Percentiles rank a stretch among this genome's conserved stretches.
phyloP scores from a whole-genome alignment of 2,113 vertebrate genomes.

The Cyanoderma ruficeps region DNA sequence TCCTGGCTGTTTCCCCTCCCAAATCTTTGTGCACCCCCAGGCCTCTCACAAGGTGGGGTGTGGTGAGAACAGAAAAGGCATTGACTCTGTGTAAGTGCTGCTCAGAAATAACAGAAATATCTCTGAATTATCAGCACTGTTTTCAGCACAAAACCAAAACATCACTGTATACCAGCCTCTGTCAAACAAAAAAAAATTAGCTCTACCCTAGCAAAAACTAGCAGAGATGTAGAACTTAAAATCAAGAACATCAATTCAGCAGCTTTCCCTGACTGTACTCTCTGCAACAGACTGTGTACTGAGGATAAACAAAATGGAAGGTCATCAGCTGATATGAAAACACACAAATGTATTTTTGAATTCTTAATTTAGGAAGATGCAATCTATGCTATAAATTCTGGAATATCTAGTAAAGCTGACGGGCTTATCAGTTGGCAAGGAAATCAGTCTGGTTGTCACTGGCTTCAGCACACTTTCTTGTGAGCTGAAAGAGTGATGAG shows the following conservation, averaged over 20 bases:
- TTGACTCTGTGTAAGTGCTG: background rate
- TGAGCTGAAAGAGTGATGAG: background rate
- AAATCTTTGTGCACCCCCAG: accelerated
- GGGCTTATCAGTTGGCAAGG: background rate
- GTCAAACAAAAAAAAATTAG: background rate
- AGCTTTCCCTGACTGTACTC: background rate
- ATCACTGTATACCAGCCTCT: background rate
- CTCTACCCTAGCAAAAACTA: background rate
- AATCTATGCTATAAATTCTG: background rate
- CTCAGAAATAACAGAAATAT: background rate
- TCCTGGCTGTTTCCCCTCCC: background rate
- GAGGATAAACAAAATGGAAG: background rate
- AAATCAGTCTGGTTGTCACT: background rate
- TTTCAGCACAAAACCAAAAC: background rate
- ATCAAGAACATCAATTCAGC: background rate
- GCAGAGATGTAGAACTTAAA: background rate
- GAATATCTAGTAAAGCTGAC: background rate
- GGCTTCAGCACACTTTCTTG: background rate
- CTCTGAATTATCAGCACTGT: background rate
- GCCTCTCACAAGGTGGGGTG: too few relatives aligned
- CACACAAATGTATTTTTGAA: background rate
- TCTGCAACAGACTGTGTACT: background rate
- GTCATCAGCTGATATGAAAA: background rate
- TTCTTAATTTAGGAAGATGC: background rate
- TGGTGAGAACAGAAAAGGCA: background rate